phyloP scores from a whole-genome alignment of 37 sponge, comb jelly and placozoan genomes.

The Petrosia ficiformis region DNA sequence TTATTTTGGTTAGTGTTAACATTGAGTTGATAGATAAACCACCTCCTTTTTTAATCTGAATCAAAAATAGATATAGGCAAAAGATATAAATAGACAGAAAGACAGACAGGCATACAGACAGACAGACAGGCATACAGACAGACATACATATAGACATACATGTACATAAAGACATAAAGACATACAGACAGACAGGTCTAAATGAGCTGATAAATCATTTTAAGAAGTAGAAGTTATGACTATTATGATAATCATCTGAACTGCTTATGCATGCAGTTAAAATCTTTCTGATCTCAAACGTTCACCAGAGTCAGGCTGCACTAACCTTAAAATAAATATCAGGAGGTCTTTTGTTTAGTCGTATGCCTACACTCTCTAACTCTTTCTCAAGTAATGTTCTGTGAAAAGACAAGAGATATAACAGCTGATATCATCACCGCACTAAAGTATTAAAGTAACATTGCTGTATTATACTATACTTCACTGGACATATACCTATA shows the following conservation, averaged over 20 bases:
- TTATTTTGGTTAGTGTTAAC: conserved; percentile 82
- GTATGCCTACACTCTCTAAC: conserved; percentile 90
- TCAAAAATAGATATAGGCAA: not conserved
- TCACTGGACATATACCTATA: conserved; percentile 11
- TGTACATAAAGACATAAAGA: too few species aligned
- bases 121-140: too few species aligned
- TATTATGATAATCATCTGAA: too few species aligned
- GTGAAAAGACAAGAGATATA: not conserved
- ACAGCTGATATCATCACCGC: not conserved
- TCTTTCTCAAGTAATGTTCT: conserved; percentile 86
- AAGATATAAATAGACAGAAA: not conserved
- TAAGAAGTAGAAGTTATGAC: too few species aligned
- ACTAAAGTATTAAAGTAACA: not conserved
- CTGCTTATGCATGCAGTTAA: too few species aligned
- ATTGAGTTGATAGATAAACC: conserved; percentile 93
- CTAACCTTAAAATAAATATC: conserved; percentile 96
- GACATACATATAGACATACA: too few species aligned
- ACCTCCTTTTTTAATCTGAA: conserved; percentile 90
- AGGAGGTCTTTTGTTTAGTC: conserved; percentile 91
- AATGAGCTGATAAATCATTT: too few species aligned
- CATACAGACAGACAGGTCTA: too few species aligned
- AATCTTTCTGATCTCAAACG: too few species aligned
- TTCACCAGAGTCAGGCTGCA: too few species aligned
- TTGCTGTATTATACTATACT: not conserved
- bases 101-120: too few species aligned